Conservation (phyloP, 35 echinoderm and acorn worm species). For the Anneissia japonica region DNA sequence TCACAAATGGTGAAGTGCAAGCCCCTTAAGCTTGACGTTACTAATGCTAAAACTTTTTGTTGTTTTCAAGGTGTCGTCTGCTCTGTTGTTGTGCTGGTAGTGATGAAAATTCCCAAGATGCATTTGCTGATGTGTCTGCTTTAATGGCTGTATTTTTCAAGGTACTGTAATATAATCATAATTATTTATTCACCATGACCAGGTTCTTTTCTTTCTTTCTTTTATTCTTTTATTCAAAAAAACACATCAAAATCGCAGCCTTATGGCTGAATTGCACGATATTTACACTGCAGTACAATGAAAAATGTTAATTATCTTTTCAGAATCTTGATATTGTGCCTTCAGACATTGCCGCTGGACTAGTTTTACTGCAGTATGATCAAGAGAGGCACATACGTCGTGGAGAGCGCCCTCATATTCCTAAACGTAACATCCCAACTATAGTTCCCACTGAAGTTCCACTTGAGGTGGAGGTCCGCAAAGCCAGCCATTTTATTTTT, state of each 20-base stretch:
- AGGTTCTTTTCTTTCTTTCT: too few species aligned
- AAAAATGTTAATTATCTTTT: background rate
- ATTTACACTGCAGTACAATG: too few species aligned
- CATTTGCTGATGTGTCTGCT: slow-evolving; percentile 75
- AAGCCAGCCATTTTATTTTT: background rate
- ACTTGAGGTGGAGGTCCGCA: slow-evolving; percentile 23
- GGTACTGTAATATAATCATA: slow-evolving; percentile 34
- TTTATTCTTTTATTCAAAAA: background rate
- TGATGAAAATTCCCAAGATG: slow-evolving; percentile 84
- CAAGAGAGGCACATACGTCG: slow-evolving; percentile 43
- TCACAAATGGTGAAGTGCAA: too few species aligned
- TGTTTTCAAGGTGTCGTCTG: slow-evolving; percentile 54
- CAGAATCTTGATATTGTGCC: slow-evolving; percentile 74
- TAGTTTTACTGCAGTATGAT: slow-evolving; percentile 76
- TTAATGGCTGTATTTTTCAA: slow-evolving; percentile 72
- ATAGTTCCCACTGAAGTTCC: slow-evolving; percentile 18
- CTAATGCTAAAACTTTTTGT: too few species aligned
- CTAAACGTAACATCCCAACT: slow-evolving; percentile 18
- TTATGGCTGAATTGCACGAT: too few species aligned
- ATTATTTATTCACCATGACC: too few species aligned
- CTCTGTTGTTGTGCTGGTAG: slow-evolving; percentile 80
- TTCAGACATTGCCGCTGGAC: slow-evolving; percentile 83
- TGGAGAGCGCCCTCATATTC: slow-evolving; percentile 21
- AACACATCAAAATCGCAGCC: too few species aligned
- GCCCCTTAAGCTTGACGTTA: too few species aligned